Percentiles rank a stretch among this genome's conserved stretches.
phyloP scores from a whole-genome alignment of 2,888 invertebrate genomes.

The Cancer borealis region DNA sequence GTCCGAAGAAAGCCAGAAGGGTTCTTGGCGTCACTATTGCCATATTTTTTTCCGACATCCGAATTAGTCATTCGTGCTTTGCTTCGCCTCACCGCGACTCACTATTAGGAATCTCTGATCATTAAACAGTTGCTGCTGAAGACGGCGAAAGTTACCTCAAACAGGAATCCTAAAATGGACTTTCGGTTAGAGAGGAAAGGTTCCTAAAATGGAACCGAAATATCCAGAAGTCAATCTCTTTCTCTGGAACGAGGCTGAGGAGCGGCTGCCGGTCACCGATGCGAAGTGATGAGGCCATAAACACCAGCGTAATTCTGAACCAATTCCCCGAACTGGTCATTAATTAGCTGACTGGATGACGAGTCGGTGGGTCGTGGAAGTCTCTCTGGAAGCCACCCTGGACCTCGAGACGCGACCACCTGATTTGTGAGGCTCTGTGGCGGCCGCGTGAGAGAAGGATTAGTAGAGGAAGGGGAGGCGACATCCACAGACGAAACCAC shows the following conservation, averaged over 20 bases:
- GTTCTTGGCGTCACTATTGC: not conserved
- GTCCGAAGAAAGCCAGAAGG: constrained; percentile 47
- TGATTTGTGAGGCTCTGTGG: constrained; percentile 65
- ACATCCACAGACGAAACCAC: not conserved
- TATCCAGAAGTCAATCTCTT: not conserved
- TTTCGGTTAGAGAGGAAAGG: not conserved
- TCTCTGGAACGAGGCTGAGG: not conserved
- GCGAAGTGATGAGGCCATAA: constrained; percentile 65
- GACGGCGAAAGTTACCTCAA: not conserved
- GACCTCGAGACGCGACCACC: constrained; percentile 42
- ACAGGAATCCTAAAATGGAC: not conserved
- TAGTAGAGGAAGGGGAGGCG: constrained; percentile 44
- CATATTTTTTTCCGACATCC: not conserved
- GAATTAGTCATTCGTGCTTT: not conserved
- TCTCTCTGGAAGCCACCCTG: constrained; percentile 50
- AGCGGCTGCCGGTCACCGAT: constrained; percentile 47
- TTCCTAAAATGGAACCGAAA: not conserved
- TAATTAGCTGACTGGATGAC: constrained; percentile 69
- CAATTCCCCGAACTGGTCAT: constrained; percentile 70
- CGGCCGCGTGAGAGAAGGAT: constrained; percentile 54
- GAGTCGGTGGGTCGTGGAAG: constrained; percentile 15
- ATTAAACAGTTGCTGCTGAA: not conserved
- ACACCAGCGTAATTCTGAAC: constrained; percentile 68
- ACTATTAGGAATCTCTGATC: not conserved
- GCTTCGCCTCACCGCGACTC: not conserved